Evolutionary conservation across 2,797 vertebrate species (phyloP), one percentile per base, ranked within the genome.

Genomic region (Sandelia bainsii): DNA sequence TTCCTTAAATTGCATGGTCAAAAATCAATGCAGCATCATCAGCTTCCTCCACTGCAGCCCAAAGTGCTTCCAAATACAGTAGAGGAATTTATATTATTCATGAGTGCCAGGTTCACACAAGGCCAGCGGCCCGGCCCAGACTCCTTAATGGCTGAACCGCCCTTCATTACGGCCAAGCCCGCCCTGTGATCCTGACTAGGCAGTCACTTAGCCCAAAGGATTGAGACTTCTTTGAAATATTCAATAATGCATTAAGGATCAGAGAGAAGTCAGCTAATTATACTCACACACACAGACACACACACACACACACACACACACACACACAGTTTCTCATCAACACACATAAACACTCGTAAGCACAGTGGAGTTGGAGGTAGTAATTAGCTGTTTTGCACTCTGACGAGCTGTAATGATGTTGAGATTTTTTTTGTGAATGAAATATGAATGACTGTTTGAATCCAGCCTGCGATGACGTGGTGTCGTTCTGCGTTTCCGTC

Each of bases 41-140:
- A 54, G 48, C 56, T 54, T 62, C 59, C 48, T 56, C 54, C 34
- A 29, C 49, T 14, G 17, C 61, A 13, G 52, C 23, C 76, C 75
- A 84, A 80, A 92, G 86, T 90, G 91, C 87, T 79, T 87, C 89
- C 87, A 90, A 88, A 91, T 89, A 91, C 87, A 90, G 89, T 81
- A 76, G 72, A 81, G 67, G 68, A 76, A 74, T 83, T 64, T 90
- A 44, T 85, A 90, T 92, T 88, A 92, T 92, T 91, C 83, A 93
- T 92, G 85, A 91, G 86, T 46, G 62, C 10, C 66, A 32, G 86
- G 91, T 87, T 91, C 84, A 83, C 27, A 27, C 87, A 57, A 88
- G 90, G 89, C 83, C 89, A 66, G 60, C 62, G 9, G 72, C 70
- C 12, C 44, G 32, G 74, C 51, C 83, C 81, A 82, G 88, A 90